phyloP scores from a whole-genome alignment of 2,888 invertebrate species.

The Hemistola chrysoprasaria region DNA sequence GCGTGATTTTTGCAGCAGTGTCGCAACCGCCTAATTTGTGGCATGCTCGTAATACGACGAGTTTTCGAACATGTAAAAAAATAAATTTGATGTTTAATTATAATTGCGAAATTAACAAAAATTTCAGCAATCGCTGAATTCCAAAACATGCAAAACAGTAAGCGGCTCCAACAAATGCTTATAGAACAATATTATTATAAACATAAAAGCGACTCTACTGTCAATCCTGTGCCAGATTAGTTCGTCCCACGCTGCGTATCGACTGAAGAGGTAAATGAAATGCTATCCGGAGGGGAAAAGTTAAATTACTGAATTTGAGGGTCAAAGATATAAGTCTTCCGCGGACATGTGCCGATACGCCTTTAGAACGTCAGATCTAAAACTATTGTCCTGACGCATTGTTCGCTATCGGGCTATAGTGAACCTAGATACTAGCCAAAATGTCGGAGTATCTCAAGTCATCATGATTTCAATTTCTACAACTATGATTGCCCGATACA shows the following conservation, averaged over 20 bases:
- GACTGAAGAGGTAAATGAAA: slow-evolving; percentile 83
- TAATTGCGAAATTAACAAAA: slow-evolving; percentile 4
- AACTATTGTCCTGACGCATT: slow-evolving; percentile 42
- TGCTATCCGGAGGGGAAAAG: slow-evolving; percentile 82
- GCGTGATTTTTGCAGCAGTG: no score
- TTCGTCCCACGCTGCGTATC: slow-evolving; percentile 81
- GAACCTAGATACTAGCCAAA: no score
- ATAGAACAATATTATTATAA: slow-evolving; percentile 18
- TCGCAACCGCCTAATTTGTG: no score
- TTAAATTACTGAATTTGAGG: slow-evolving; percentile 83
- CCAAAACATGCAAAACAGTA: slow-evolving; percentile 3
- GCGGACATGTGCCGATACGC: slow-evolving; percentile 54
- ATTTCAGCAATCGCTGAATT: no score
- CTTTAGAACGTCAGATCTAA: slow-evolving; percentile 67
- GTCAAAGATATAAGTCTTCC: slow-evolving; percentile 80
- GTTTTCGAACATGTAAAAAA: no score
- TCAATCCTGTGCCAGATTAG: slow-evolving; percentile 69
- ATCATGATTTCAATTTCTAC: no score
- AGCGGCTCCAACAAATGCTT: slow-evolving; percentile 14
- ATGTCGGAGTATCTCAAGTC: no score
- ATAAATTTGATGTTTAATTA: no score
- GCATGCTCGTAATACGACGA: no score
- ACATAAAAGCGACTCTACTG: slow-evolving; percentile 43
- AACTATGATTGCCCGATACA: no score
- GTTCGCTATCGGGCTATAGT: no score